Base-by-base conservation (phyloP, 2,888 invertebrate species). In the Cyaniris semiargus region DNA sequence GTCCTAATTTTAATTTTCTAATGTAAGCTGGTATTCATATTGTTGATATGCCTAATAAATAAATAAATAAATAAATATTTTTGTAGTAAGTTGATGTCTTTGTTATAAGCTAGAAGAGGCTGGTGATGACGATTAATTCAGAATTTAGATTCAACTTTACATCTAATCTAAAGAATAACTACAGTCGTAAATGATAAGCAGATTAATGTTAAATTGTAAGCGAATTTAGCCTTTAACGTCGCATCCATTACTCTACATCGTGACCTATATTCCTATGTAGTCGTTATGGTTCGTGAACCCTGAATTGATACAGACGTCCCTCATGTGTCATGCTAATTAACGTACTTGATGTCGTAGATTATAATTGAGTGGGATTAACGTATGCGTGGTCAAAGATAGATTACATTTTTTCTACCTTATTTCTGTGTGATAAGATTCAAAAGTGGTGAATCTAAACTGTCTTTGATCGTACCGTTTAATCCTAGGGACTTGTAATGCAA, bases 271-370 rank as follows among this genome's bases (percentile, higher is more conserved):
- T 66, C 66, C 27, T 21, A 60, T 13, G 34, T 70, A 70, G 71
- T 13, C 48, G 74, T 53, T 13, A 48, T 48, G 74, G 74, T 74
- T 48, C 48, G 74, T 77, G 70, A 58, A 70, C 76, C 76, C 70
- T 31, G 72, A 77, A 77, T 78, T 80, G 78, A 77, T 77, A 76
- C 77, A 78, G 79, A 79, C 79, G 78, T 75, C 76, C 77, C 77
- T 77, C 72, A 79, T 78, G 77, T 34, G 77, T 76, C 71, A 71
- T 58, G 60, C 78, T 79, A 77, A 79, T 79, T 79, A 78, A 78
- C 77, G 77, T 70, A 78, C 78, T 80, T 78, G 72, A 78, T 79
- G 78, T 80, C 79, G 80, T 81, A 79, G 81, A 78, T 81, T 79
- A 75, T 79, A 81, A 81, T 80, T 80, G 79, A 79, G 79, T 78